Evolutionary conservation across 2,113 vertebrate genomes (phyloP).

Genomic region (Thryonomys swinderianus): DNA sequence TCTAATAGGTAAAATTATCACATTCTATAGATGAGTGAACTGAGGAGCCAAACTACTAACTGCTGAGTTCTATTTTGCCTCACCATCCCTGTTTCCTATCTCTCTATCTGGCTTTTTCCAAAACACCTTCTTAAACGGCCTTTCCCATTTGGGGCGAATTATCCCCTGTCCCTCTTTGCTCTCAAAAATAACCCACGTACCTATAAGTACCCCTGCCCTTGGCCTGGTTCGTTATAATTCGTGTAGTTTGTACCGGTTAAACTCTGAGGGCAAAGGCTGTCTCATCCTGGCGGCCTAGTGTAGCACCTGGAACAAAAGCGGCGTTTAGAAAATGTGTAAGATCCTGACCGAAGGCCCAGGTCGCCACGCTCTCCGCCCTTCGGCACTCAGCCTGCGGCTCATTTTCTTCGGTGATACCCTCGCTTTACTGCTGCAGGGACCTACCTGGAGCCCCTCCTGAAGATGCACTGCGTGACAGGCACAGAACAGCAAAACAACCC

Average conservation of each 20-base stretch:
- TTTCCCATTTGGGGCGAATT: no score
- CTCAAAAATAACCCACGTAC: background rate
- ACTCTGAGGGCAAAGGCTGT: background rate
- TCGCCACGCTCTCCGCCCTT: background rate
- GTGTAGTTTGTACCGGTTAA: no score
- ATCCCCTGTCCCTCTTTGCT: constrained; percentile 13
- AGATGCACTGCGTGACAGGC: background rate
- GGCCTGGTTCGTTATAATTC: background rate
- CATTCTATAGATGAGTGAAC: background rate
- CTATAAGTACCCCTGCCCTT: background rate
- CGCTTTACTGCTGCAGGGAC: background rate
- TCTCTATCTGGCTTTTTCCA: background rate
- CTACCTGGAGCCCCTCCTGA: background rate
- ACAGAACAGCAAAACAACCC: background rate
- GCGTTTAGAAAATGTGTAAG: background rate
- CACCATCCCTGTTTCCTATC: background rate
- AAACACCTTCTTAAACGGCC: background rate
- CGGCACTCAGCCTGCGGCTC: no score
- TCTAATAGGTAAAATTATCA: background rate
- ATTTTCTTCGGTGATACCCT: background rate
- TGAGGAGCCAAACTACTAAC: background rate
- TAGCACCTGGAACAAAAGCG: background rate
- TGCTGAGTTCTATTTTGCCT: background rate
- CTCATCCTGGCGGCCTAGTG: background rate
- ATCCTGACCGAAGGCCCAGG: background rate